Evolutionary conservation across 2,888 invertebrate species (phyloP), one percentile per base, ranked within the genome.

Genomic region (Anodontia alba): DNA sequence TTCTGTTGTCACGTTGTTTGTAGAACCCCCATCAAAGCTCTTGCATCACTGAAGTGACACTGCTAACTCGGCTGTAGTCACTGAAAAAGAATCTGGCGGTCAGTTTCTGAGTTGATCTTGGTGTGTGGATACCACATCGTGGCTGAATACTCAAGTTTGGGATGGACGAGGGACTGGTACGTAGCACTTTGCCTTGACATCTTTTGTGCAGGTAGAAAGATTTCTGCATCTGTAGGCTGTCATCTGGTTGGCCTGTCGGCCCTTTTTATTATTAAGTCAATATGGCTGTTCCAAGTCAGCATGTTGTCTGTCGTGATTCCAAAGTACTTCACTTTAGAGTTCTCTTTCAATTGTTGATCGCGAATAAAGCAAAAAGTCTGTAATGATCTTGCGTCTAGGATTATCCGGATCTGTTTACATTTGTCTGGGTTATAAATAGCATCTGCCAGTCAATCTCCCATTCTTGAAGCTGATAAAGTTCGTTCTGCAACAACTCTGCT

Each of bases 231-330:
- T 26, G 36, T 29, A 66, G 17, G 66, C 20, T 66, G 66, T 66
- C 12, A 15, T 66, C 66, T 66, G 66, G n/a, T 66, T 66, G 66
- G 33, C 66, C 36, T 26, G n/a, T 66, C 29, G 66, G 33, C 66
- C 36, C 36, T 66, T 36, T 66, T 29, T 7, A 1, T 66, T 10
- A 33, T 31, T 15, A 20, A 29, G 31, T 66, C 66, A 12, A 31
- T 31, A n/a, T 66, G 66, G 66, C 33, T 33, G 31, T 66, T 66
- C 66, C 33, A 66, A 17, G 36, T 23, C 1, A 66, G 66, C 36
- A 26, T 66, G 33, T 20, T 29, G 31, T 66, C 66, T 17, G 29
- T 33, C 12, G 36, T 66, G 66, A 66, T 15, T 3, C 36, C 1
- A 33, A 66, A 0, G 66, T 33, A 29, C 0, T 66, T 33, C 8